Conservation (phyloP, 2,113 vertebrate genomes). For the Bostrychus sinensis region DNA sequence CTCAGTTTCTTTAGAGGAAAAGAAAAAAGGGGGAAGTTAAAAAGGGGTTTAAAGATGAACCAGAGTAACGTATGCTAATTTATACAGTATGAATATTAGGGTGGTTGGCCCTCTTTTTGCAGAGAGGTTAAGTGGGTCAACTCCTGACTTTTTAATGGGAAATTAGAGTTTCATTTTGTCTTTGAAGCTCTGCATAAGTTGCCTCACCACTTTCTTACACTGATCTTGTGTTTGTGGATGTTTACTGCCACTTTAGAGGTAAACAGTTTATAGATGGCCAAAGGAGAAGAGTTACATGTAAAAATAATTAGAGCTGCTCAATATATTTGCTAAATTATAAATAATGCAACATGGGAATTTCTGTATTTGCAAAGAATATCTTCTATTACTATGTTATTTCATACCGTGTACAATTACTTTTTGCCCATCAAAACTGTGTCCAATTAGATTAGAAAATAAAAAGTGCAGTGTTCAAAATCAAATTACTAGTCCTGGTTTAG, state of each 20-base stretch:
- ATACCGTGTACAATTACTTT: no score
- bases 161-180: constrained; percentile 33
- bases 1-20: constrained; percentile 19
- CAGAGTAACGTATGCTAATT: constrained; percentile 58
- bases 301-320: no score
- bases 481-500: no score
- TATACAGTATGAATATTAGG: constrained; percentile 52
- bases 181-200: constrained; percentile 31
- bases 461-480: no score
- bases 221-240: neutral
- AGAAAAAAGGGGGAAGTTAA: constrained; percentile 26
- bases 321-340: no score
- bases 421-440: no score
- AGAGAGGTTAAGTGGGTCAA: constrained; percentile 68
- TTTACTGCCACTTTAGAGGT: constrained; percentile 7
- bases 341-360: no score
- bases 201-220: neutral
- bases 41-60: constrained; percentile 46
- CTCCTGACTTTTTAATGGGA: constrained; percentile 45
- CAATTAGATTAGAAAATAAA: no score
- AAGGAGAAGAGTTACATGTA: neutral
- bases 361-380: no score
- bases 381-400: no score
- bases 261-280: neutral
- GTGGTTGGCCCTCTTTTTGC: constrained; percentile 41